These are phyloP conservation scores for Ginglymostoma cirratum DNA, from an alignment of 2,113 vertebrate genomes.

Conservation along the genomic window DNA sequence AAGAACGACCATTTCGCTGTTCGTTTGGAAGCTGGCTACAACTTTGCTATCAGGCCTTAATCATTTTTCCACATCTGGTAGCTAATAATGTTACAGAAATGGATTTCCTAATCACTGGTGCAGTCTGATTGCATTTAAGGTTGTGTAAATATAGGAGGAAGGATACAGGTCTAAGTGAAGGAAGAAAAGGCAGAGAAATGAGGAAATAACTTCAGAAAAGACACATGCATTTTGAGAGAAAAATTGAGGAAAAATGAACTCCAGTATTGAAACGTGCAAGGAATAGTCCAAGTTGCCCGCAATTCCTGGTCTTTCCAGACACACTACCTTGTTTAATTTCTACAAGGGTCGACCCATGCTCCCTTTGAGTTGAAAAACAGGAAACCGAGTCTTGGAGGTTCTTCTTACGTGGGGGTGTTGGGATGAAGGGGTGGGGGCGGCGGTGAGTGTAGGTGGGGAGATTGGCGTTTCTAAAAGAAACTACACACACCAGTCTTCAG, in stretches of 20 bases:
- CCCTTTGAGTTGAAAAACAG: slow-evolving; percentile 55
- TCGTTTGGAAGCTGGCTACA: neutral
- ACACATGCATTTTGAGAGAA: neutral
- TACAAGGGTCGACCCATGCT: slow-evolving; percentile 50
- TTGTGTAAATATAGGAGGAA: neutral
- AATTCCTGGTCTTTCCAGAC: too few relatives aligned
- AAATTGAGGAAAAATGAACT: neutral
- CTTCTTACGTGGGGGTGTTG: slow-evolving; percentile 30
- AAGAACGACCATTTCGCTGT: neutral
- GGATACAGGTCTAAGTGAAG: neutral
- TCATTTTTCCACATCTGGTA: neutral
- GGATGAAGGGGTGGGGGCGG: slow-evolving; percentile 47
- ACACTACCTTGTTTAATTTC: slow-evolving; percentile 44
- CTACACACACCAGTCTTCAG: slow-evolving; percentile 43
- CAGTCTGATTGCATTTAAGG: too few relatives aligned
- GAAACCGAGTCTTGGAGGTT: slow-evolving; percentile 58
- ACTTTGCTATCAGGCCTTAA: neutral
- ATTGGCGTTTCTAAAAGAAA: neutral
- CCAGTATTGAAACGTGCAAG: neutral
- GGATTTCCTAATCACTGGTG: neutral
- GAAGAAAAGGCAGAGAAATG: neutral
- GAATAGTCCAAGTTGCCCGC: neutral
- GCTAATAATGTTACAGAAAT: neutral
- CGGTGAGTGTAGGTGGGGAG: slow-evolving; percentile 31
- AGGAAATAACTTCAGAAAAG: too few relatives aligned